Conservation (phyloP, 2,797 vertebrate genomes). For the Babyrousa celebensis region DNA sequence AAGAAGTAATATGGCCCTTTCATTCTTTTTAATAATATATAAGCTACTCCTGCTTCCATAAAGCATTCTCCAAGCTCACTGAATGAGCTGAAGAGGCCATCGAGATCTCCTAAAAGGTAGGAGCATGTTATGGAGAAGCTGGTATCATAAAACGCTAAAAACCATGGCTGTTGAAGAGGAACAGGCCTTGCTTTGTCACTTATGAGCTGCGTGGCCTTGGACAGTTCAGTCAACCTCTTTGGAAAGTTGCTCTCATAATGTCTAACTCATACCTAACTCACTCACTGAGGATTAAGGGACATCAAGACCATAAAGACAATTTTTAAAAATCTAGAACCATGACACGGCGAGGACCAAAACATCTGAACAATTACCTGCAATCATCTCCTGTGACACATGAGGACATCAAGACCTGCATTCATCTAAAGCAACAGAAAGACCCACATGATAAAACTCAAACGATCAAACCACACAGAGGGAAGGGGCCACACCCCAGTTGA, state of each 20-base stretch:
- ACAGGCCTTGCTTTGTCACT: not conserved
- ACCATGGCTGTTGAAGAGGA: not conserved
- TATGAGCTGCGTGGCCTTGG: not conserved
- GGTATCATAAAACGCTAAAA: not conserved
- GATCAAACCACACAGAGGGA: not conserved
- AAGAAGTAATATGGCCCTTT: constrained; percentile 25
- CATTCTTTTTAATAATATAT: constrained; percentile 51
- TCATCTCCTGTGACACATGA: not conserved
- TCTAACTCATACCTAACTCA: not conserved
- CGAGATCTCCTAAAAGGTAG: not conserved
- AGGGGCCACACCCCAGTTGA: not conserved
- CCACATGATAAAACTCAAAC: not conserved
- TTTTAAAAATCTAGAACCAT: not conserved
- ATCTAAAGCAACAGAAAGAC: not conserved
- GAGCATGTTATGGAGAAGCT: not conserved
- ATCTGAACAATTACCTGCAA: not conserved
- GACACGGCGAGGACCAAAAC: not conserved
- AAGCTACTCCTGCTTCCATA: not conserved
- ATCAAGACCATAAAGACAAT: not conserved
- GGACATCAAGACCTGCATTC: not conserved
- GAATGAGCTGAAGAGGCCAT: not conserved
- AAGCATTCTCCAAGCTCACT: not conserved
- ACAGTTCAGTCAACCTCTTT: not conserved
- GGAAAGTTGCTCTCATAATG: constrained; percentile 19
- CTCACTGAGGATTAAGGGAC: not conserved